phyloP scores from a whole-genome alignment of 2,888 invertebrate species.

The Athrips mouffetella region DNA sequence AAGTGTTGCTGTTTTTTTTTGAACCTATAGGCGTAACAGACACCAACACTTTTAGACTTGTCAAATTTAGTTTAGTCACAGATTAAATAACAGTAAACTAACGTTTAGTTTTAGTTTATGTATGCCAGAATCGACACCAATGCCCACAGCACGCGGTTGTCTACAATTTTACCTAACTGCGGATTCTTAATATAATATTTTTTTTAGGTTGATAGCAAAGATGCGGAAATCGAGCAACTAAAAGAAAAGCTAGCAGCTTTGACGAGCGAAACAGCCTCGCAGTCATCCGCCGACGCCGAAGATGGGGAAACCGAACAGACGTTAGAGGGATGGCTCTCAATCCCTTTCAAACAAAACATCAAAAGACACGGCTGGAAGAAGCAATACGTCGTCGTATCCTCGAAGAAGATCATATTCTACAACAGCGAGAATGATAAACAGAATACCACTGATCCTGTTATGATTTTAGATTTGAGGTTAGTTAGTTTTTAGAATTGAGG shows the following conservation, averaged over 20 bases:
- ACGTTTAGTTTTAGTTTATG: too few species aligned
- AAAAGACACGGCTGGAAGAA: conserved; percentile 97
- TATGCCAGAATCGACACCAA: too few species aligned
- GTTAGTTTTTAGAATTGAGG: too few species aligned
- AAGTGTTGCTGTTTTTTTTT: too few species aligned
- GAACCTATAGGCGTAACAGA: too few species aligned
- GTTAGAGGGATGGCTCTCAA: conserved; percentile 97
- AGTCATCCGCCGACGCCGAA: conserved; percentile 94
- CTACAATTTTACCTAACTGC: too few species aligned
- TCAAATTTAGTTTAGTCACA: too few species aligned
- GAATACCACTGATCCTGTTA: conserved; percentile 95
- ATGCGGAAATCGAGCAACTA: conserved; percentile 95
- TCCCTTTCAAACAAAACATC: conserved; percentile 97
- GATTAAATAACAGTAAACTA: too few species aligned
- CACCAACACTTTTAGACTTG: too few species aligned
- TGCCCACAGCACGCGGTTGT: too few species aligned
- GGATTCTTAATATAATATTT: too few species aligned
- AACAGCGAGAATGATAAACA: conserved; percentile 96
- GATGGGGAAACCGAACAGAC: conserved; percentile 87
- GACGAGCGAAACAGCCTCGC: conserved; percentile 92
- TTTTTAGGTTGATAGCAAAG: conserved; percentile 90
- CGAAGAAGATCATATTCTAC: conserved; percentile 97
- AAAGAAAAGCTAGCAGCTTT: conserved; percentile 89
- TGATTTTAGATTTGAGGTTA: conserved; percentile 96
- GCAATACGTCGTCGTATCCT: conserved; percentile 97